Conservation (phyloP, 2,113 vertebrate species). For the Condylura cristata region DNA sequence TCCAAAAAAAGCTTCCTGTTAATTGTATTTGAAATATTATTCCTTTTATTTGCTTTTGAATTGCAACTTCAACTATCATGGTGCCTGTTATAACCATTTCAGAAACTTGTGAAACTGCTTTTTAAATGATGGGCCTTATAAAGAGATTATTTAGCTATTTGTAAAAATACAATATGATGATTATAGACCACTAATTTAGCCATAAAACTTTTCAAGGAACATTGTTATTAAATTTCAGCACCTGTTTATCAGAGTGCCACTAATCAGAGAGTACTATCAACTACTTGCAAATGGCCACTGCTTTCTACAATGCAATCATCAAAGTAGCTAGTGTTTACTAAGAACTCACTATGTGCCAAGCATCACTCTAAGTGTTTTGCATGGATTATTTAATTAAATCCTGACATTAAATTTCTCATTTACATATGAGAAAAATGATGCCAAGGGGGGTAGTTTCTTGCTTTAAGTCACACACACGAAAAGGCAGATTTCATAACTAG, state of each 20-base stretch:
- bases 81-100: slow-evolving; percentile 82
- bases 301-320: slow-evolving; percentile 72
- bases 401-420: neutral
- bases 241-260: slow-evolving; percentile 78
- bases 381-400: neutral
- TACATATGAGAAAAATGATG: neutral
- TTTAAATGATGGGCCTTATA: slow-evolving; percentile 67
- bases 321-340: neutral
- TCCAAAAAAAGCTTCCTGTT: slow-evolving; percentile 68
- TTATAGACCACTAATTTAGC: slow-evolving; percentile 76
- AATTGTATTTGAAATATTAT: slow-evolving; percentile 82
- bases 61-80: slow-evolving; percentile 79
- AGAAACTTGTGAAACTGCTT: slow-evolving; percentile 78
- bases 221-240: slow-evolving; percentile 82
- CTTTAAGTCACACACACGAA: neutral
- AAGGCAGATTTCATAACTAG: neutral
- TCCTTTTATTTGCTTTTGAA: slow-evolving; percentile 80
- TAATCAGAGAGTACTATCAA: slow-evolving; percentile 67
- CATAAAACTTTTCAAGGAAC: neutral
- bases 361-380: neutral
- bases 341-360: no score
- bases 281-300: slow-evolving; percentile 75
- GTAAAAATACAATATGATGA: slow-evolving; percentile 81
- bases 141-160: slow-evolving; percentile 76
- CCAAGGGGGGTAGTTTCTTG: neutral